These are phyloP conservation scores for Coregonus sp. DNA, from an alignment of 2,797 vertebrate genomes.

Conservation along the genomic window DNA sequence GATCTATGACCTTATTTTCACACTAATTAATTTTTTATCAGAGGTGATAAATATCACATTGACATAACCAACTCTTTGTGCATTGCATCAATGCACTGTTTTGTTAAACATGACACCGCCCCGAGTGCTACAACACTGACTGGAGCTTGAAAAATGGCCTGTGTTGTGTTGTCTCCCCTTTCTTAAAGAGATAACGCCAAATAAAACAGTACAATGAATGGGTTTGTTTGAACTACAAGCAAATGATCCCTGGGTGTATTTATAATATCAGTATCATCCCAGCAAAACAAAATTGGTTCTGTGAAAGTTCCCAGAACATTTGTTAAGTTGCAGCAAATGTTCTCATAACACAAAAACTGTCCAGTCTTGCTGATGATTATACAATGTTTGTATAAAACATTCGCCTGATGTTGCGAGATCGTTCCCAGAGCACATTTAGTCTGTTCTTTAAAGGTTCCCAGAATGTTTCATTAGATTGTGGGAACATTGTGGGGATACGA, in stretches of 20 bases:
- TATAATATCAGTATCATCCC: not conserved
- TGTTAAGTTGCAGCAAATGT: no score
- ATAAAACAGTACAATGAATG: constrained; percentile 30
- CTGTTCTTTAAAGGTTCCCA: no score
- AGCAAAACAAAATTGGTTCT: no score
- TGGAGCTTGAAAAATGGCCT: constrained; percentile 68
- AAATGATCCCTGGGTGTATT: not conserved
- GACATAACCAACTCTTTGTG: constrained; percentile 75
- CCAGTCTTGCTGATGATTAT: no score
- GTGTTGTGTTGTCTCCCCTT: constrained; percentile 39
- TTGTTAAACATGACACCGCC: constrained; percentile 71
- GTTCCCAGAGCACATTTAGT: no score
- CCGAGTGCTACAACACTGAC: constrained; percentile 41
- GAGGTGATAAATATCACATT: constrained; percentile 83
- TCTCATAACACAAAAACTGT: no score
- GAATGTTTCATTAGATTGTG: no score
- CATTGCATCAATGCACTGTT: constrained; percentile 67
- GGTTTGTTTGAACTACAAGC: constrained; percentile 16
- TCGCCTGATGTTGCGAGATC: no score
- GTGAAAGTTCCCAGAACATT: no score
- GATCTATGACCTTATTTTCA: constrained; percentile 83
- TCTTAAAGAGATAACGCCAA: constrained; percentile 34
- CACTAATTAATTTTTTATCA: constrained; percentile 84
- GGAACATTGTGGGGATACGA: no score
- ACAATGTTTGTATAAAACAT: no score